A percentile compares a stretch with the other conserved stretches of the same genome.
Evolutionary conservation across 2,113 vertebrate genomes (phyloP).

Genomic region (Eurystomus gularis): DNA sequence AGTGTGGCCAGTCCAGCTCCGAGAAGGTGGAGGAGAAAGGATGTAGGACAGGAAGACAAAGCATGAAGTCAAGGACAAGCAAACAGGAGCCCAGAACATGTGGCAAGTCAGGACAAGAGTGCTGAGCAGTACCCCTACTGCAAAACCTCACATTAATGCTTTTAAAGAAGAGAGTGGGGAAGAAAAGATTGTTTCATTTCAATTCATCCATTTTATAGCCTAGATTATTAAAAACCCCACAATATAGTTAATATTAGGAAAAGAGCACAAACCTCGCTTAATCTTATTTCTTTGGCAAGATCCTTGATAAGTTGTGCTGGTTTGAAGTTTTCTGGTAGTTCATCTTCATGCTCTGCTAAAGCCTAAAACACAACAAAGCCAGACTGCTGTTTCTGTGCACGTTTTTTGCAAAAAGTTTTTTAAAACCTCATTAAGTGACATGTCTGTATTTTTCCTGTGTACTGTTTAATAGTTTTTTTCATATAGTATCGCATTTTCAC

Average conservation of each 20-base stretch:
- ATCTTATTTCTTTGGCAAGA: conserved; percentile 97
- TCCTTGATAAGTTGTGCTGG: conserved; percentile 98
- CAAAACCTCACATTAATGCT: background rate
- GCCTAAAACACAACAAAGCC: conserved; percentile 78
- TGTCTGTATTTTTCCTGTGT: background rate
- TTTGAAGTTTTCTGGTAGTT: conserved; percentile 97
- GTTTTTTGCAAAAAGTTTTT: background rate
- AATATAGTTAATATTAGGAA: background rate
- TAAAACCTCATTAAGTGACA: background rate
- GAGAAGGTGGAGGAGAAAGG: background rate
- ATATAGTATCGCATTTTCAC: background rate
- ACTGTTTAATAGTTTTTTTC: background rate
- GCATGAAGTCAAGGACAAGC: background rate
- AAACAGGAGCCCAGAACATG: background rate
- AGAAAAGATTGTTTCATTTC: background rate
- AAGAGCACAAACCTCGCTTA: conserved; percentile 87
- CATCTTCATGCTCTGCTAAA: conserved; percentile 94
- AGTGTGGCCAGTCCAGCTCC: background rate
- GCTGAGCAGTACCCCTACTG: background rate
- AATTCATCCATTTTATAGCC: background rate
- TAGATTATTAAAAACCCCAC: background rate
- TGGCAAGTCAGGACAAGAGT: background rate
- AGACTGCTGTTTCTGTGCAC: background rate
- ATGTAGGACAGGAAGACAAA: background rate
- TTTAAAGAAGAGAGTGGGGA: background rate